A percentile compares a stretch with the other conserved stretches of the same genome.
These are phyloP conservation scores for Linepithema humile DNA, from an alignment of 1,140 invertebrate genomes.

Conservation along the genomic window DNA sequence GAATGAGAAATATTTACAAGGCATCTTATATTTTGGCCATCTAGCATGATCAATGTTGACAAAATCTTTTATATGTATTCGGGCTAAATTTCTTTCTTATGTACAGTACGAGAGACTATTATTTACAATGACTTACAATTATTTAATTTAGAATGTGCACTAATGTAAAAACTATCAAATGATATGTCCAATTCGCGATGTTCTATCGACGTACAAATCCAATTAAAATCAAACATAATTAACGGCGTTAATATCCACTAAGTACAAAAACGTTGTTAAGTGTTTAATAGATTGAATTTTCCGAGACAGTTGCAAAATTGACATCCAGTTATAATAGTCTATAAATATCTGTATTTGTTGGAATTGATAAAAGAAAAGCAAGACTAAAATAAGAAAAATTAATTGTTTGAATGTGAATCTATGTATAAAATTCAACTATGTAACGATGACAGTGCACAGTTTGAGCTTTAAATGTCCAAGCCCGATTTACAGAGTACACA, in stretches of 20 bases:
- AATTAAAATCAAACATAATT: neutral
- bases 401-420: no score
- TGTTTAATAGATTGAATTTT: neutral
- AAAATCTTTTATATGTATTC: neutral
- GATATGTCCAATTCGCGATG: neutral
- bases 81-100: neutral
- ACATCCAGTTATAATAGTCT: neutral
- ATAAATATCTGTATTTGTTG: neutral
- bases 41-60: conserved; percentile 6
- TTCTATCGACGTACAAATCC: conserved; percentile 11
- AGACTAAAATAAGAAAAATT: neutral
- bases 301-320: neutral
- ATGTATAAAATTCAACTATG: no score
- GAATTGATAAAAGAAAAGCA: neutral
- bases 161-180: neutral
- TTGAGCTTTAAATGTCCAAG: conserved; percentile 7
- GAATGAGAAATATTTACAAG: conserved; percentile 4
- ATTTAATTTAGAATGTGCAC: neutral
- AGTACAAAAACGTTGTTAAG: conserved; percentile 31
- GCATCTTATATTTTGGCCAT: neutral
- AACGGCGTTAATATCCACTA: conserved; percentile 2
- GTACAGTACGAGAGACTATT: neutral
- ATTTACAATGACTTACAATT: neutral
- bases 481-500: neutral
- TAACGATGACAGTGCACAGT: neutral